Evolutionary conservation across 2,113 vertebrate species (phyloP).

Genomic region (Athene cunicularia): DNA sequence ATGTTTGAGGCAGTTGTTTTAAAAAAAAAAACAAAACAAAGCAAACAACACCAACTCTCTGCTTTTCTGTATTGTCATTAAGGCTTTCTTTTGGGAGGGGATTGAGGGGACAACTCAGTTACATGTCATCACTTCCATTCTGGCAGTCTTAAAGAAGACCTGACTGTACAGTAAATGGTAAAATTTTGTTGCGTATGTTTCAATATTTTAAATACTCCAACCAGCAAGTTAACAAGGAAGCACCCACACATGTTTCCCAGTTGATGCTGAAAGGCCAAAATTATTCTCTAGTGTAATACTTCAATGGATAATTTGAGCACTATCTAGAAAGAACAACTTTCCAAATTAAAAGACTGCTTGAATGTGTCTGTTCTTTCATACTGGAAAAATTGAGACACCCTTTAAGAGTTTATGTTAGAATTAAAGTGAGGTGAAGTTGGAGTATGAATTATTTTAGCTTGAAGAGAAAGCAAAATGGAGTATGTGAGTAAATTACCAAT

Average conservation of each 20-base stretch:
- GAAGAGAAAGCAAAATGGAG: not conserved
- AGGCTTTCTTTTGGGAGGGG: not conserved
- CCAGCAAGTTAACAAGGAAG: not conserved
- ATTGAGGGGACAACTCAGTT: not conserved
- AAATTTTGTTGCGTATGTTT: not conserved
- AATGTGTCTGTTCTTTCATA: not conserved
- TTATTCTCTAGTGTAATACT: not conserved
- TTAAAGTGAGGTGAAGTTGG: not conserved
- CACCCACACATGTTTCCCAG: not conserved
- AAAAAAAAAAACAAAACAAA: not conserved
- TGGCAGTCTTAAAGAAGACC: not conserved
- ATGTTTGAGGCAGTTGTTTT: not conserved
- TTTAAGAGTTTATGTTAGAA: not conserved
- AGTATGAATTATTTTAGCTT: not conserved
- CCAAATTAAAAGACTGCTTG: not conserved
- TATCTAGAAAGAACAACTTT: not conserved
- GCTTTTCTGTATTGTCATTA: not conserved
- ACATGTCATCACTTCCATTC: not conserved
- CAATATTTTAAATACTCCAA: not conserved
- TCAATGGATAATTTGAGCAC: not conserved
- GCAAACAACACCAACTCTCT: not conserved
- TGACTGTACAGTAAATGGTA: not conserved
- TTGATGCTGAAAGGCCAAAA: not conserved
- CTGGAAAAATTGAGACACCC: not conserved
- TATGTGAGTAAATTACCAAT: not conserved